Conservation (phyloP, 2,797 vertebrate genomes). For the Galaxias olidus region DNA sequence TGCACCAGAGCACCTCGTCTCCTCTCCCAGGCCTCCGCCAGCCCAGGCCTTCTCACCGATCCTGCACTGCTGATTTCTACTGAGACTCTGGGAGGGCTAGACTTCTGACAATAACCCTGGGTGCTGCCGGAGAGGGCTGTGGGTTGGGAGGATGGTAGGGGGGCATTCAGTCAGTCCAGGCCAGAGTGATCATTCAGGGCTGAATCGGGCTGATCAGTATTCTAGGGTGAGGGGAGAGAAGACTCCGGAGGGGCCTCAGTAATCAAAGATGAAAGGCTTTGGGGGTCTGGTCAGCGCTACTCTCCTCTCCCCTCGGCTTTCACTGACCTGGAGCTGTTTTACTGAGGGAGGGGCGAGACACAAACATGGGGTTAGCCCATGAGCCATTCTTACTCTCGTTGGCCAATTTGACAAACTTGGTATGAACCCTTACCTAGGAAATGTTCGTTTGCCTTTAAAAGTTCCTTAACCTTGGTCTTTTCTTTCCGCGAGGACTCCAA, state of each 20-base stretch:
- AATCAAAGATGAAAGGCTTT: slow-evolving; percentile 69
- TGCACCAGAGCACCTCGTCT: slow-evolving; percentile 58
- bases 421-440: no score
- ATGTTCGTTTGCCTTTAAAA: background rate
- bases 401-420: slow-evolving; percentile 3
- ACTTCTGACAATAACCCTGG: slow-evolving; percentile 66
- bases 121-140: slow-evolving; percentile 48
- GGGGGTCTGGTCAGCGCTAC: slow-evolving; percentile 60
- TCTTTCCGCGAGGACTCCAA: background rate
- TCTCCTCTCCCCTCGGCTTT: slow-evolving; percentile 46
- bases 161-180: slow-evolving; percentile 38
- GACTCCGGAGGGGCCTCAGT: slow-evolving; percentile 60
- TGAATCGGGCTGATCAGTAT: slow-evolving; percentile 61
- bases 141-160: slow-evolving; percentile 12
- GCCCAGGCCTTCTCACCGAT: slow-evolving; percentile 52
- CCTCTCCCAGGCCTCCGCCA: slow-evolving; percentile 48
- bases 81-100: slow-evolving; percentile 59
- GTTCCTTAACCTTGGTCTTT: background rate
- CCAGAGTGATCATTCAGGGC: slow-evolving; percentile 45
- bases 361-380: slow-evolving; percentile 53
- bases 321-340: slow-evolving; percentile 60
- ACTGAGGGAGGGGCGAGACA: slow-evolving; percentile 48
- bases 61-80: slow-evolving; percentile 61
- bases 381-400: slow-evolving; percentile 28
- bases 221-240: slow-evolving; percentile 39